Evolutionary conservation across 2,888 invertebrate species (phyloP), one percentile per base, ranked within the genome.

Genomic region (Cybosia mesomella): DNA sequence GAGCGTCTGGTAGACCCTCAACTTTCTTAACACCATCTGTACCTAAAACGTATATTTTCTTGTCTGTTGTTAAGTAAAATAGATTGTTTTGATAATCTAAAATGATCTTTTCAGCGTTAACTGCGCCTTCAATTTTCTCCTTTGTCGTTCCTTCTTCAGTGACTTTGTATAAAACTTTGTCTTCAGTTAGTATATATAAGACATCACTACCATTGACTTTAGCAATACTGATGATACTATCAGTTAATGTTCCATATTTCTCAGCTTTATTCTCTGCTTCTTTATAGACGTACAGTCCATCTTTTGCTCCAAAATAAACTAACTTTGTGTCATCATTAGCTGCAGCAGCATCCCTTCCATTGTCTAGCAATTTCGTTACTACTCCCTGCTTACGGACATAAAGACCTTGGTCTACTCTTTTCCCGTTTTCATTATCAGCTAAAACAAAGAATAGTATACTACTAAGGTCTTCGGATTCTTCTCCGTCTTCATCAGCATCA

Each of bases 51-150:
- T 87, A 86, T 1, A 85, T 75, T 8, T 84, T 64, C 7, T 91
- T 89, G 8, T 89, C 86, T 7, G 75, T 73, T 7, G 82, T 84
- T 13, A 81, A 85, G 72, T 83, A 93, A 73, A 87, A 93, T 1
- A 94, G 64, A 65, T 92, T 92, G 64, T 89, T 85, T 0, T 80
- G 59, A 22, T 74, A 84, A 79, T 93, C 94, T 0, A 92, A 53
- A 32, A 88, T 83, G 0, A 94, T 87, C 77, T 91, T 83, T 58
- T 86, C 81, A 0, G 91, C 91, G 9, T 89, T 84, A 0, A 78
- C 80, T 7, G 90, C 79, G 8, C 83, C 81, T 0, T 85, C 81
- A 0, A 93, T 22, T 69, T 85, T 82, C 7, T 85, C 85, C 58
- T 90, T 91, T 24, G 83, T 85, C 0, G 81, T 87, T 2, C 92